Evolutionary conservation across 1,140 invertebrate species (phyloP).

Genomic region (Sarcophaga bullata): DNA sequence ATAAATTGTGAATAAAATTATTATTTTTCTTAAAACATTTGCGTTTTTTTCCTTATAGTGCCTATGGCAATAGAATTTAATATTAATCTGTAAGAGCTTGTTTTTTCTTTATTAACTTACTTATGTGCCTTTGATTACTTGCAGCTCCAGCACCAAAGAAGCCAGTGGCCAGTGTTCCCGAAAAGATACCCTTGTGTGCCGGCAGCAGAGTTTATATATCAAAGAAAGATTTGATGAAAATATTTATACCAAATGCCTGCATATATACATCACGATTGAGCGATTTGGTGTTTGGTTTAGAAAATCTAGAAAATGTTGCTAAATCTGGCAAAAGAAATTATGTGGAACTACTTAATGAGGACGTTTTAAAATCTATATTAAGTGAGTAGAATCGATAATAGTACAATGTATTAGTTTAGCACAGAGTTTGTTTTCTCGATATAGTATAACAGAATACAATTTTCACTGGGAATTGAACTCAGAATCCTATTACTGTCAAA

Average conservation of each 20-base stretch:
- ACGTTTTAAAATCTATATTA: slow-evolving; percentile 56
- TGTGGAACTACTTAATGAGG: slow-evolving; percentile 41
- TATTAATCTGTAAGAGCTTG: background rate
- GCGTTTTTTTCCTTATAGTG: background rate
- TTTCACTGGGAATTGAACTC: too few species aligned
- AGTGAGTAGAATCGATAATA: slow-evolving; percentile 47
- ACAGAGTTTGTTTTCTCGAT: too few species aligned
- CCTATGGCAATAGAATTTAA: too few species aligned
- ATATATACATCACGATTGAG: slow-evolving; percentile 58
- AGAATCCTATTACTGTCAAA: too few species aligned
- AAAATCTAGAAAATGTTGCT: slow-evolving; percentile 48
- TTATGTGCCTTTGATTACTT: background rate
- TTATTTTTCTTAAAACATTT: too few species aligned
- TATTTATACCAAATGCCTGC: slow-evolving; percentile 46
- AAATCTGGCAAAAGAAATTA: slow-evolving; percentile 41
- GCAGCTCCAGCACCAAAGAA: background rate
- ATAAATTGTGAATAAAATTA: too few species aligned
- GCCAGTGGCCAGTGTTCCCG: background rate
- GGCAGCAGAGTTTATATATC: slow-evolving; percentile 48
- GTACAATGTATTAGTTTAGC: too few species aligned
- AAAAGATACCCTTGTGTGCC: slow-evolving; percentile 46
- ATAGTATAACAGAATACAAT: too few species aligned
- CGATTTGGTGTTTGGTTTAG: slow-evolving; percentile 60
- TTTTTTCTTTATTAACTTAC: background rate
- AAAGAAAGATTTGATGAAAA: slow-evolving; percentile 45